A percentile compares a stretch with the other conserved stretches of the same genome.
These are phyloP conservation scores for Notamacropus eugenii DNA, from an alignment of 2,797 vertebrate species.

Conservation along the genomic window DNA sequence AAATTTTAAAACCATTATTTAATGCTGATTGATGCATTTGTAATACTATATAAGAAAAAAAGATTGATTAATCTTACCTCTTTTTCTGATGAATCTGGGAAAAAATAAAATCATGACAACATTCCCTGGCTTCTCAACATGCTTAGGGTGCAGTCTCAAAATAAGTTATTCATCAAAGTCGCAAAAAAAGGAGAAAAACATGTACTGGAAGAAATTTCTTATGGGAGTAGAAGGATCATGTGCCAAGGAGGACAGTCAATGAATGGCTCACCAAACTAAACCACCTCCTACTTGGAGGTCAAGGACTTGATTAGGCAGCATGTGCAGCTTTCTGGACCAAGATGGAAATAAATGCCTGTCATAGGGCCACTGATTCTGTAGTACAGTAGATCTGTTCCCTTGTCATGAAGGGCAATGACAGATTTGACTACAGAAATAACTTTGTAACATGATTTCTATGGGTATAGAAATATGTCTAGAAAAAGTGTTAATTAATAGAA, in stretches of 20 bases:
- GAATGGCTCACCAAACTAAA: background rate
- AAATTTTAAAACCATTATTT: slow-evolving; percentile 29
- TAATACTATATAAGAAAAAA: slow-evolving; percentile 80
- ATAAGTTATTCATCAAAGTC: background rate
- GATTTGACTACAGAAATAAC: background rate
- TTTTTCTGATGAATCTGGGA: slow-evolving; percentile 79
- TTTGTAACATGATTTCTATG: background rate
- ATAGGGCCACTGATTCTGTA: background rate
- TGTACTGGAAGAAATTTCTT: background rate
- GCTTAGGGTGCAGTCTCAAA: slow-evolving; percentile 51
- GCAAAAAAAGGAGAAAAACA: background rate
- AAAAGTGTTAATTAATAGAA: background rate
- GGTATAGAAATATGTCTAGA: background rate
- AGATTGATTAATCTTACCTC: slow-evolving; percentile 88
- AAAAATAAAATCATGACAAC: slow-evolving; percentile 82
- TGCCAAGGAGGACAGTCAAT: background rate
- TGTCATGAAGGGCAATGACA: background rate
- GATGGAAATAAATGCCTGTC: background rate
- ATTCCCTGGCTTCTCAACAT: slow-evolving; percentile 80
- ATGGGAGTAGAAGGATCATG: background rate
- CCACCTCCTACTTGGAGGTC: background rate
- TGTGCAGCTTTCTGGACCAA: background rate
- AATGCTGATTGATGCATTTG: slow-evolving; percentile 15
- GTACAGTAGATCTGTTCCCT: background rate
- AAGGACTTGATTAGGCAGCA: background rate